Conservation (phyloP, 2,888 invertebrate genomes). For the Callyntrura sp. region DNA sequence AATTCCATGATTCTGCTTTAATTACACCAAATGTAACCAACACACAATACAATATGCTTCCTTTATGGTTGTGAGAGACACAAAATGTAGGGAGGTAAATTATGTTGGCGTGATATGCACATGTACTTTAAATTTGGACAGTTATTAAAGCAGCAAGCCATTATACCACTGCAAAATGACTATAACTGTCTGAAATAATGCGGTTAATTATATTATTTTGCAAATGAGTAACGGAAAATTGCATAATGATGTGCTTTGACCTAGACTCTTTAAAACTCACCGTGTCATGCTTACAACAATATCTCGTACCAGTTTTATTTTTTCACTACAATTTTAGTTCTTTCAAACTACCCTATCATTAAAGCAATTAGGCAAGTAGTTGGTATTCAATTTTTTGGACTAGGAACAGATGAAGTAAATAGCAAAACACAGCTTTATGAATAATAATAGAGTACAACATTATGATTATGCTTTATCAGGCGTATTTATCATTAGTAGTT, state of each 20-base stretch:
- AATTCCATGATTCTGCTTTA: slow-evolving; percentile 28
- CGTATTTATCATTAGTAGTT: background rate
- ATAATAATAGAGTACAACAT: background rate
- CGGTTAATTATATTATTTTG: slow-evolving; percentile 10
- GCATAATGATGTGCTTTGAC: background rate
- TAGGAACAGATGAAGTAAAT: background rate
- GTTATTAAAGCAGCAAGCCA: background rate
- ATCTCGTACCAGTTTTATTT: background rate
- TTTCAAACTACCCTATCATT: background rate
- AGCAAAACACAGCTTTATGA: background rate
- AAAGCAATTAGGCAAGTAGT: background rate
- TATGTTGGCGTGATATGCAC: background rate
- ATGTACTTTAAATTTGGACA: background rate
- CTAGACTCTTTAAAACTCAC: background rate
- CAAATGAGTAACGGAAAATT: slow-evolving; percentile 30
- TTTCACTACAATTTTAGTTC: background rate
- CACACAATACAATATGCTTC: background rate
- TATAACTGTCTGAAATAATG: background rate
- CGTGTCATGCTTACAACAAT: background rate
- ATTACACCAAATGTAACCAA: background rate
- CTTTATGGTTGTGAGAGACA: background rate
- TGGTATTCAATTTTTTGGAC: slow-evolving; percentile 5
- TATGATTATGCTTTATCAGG: background rate
- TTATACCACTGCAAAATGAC: background rate
- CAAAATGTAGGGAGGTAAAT: background rate